Evolutionary conservation across 2,888 invertebrate species (phyloP), one percentile per base, ranked within the genome.

Genomic region (Osmoderma eremita): DNA sequence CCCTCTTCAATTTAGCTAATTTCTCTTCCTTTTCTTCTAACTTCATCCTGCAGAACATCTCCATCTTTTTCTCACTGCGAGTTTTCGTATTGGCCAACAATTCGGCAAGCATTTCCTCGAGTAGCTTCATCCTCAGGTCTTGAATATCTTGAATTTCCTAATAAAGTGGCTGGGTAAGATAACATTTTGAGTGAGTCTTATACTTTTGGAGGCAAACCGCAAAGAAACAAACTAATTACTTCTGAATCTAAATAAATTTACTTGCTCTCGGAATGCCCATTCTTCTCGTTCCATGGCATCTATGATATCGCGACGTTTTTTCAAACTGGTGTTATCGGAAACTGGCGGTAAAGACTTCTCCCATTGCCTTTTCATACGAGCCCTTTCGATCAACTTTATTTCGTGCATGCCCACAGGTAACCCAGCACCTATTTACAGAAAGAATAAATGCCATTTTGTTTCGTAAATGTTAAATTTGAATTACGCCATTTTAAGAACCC

Each of bases 191-290:
- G 10, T 10, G 6, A 10, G 2, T 12, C 20, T 49, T 1, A 20
- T 20, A 6, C n/a, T 5, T 42, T 42, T 42, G 10, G 6, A 1
- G 36, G 10, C 36, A 10, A 36, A 36, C 36, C n/a, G 30, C 10
- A 30, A 30, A 6, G 30, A 13, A n/a, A 30, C 3, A 15, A 50
- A n/a, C 13, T 12, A 10, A 49, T 53, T 36, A 53, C 36, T 53
- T 53, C 17, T 50, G 30, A 30, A 30, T 30, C 3, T 30, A 30
- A 39, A 41, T 24, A 63, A 51, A 56, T 20, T 56, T 58, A 91
- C 91, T 71, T 90, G 87, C 78, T 95, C 94, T 68, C 94, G 86
- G 63, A 91, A 90, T 8, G 91, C 86, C 94, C 94, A 95, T 76
- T 94, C 90, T 73, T 93, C 90, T 68, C 89, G 86, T 80, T 94